phyloP scores from a whole-genome alignment of 2,797 vertebrate genomes.

The Halcyon smyrnensis region DNA sequence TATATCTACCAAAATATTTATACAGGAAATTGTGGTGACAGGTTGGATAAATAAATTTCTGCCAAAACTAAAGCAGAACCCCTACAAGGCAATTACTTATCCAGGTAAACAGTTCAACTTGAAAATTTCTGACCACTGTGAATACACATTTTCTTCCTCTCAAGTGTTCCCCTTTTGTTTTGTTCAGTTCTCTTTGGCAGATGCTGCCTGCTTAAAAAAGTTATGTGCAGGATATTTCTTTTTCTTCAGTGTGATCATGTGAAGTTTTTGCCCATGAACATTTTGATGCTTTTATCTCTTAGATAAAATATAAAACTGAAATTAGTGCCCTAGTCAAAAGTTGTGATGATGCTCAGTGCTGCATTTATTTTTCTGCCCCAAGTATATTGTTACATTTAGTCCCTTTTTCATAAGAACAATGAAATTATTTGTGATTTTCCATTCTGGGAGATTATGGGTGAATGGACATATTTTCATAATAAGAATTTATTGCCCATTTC shows the following conservation, averaged over 20 bases:
- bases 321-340: background rate
- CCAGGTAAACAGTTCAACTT: background rate
- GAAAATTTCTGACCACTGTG: background rate
- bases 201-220: background rate
- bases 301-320: background rate
- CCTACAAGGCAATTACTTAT: background rate
- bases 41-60: background rate
- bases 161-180: background rate
- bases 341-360: background rate
- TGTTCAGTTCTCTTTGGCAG: background rate
- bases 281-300: background rate
- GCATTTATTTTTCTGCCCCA: background rate
- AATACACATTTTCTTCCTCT: background rate
- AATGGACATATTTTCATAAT: background rate
- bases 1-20: background rate
- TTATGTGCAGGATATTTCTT: background rate
- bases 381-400: background rate
- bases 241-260: background rate
- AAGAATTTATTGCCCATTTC: background rate
- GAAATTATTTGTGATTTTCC: background rate
- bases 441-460: background rate
- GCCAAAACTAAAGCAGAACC: background rate
- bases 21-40: background rate
- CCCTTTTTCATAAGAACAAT: background rate
- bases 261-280: background rate